Evolutionary conservation across 2,113 vertebrate genomes (phyloP).

Genomic region (Condylura cristata): DNA sequence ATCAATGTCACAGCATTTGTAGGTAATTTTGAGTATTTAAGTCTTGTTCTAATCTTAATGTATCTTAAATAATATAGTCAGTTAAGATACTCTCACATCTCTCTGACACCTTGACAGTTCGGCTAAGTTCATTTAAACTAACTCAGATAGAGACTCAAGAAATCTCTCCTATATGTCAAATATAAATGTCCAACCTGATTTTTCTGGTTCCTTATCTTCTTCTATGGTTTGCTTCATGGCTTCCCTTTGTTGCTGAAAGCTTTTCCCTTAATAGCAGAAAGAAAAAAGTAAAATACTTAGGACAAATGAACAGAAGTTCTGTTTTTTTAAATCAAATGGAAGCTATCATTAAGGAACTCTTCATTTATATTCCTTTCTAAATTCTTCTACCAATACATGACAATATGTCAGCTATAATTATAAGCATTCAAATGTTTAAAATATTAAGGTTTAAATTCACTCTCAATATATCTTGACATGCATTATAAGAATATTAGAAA

Average conservation of each 20-base stretch:
- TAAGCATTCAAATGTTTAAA: conserved; percentile 23
- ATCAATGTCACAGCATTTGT: neutral
- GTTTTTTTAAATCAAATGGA: neutral
- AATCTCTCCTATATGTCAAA: conserved; percentile 2
- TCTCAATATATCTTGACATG: conserved; percentile 10
- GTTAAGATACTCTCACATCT: neutral
- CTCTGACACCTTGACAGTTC: conserved; percentile 11
- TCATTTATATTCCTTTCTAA: conserved; percentile 22
- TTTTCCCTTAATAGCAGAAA: conserved; percentile 90
- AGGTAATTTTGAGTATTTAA: conserved; percentile 28
- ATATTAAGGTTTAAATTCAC: neutral
- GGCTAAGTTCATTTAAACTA: conserved; percentile 1
- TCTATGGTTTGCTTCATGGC: conserved; percentile 95
- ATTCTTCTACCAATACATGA: neutral
- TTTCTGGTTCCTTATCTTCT: conserved; percentile 95
- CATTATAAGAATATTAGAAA: conserved; percentile 10
- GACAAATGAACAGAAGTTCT: conserved; percentile 5
- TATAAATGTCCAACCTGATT: conserved; percentile 88
- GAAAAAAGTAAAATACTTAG: conserved; percentile 66
- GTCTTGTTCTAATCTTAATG: neutral
- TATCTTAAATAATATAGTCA: neutral
- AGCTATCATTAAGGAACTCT: neutral
- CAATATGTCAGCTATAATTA: neutral
- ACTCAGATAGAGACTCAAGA: conserved; percentile 42
- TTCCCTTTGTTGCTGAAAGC: conserved; percentile 98